Percentiles rank a stretch among this genome's conserved stretches.
phyloP scores from a whole-genome alignment of 92 coral and sea anemone genomes.

The Siderastrea siderea region DNA sequence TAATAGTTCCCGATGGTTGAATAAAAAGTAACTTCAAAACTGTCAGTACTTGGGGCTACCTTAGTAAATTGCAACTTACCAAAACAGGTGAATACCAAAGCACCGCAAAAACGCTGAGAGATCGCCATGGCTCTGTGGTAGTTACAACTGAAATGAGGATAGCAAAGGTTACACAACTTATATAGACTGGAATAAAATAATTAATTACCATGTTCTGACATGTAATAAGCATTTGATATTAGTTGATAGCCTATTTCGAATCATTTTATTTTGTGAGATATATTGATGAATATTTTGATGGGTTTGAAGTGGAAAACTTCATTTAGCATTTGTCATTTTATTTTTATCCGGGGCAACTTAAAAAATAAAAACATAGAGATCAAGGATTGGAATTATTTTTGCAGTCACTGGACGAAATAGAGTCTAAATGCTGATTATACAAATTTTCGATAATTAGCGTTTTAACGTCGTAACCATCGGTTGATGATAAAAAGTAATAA shows the following conservation, averaged over 20 bases:
- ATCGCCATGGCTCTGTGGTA: constrained; percentile 10
- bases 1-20: background rate
- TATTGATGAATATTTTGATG: background rate
- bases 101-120: background rate
- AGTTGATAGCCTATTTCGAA: background rate
- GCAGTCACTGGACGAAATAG: background rate
- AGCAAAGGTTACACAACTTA: background rate
- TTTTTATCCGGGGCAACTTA: background rate
- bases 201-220: background rate
- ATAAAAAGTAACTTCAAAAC: background rate
- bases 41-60: background rate
- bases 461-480: no score
- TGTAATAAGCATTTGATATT: constrained; percentile 22
- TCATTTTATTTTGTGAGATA: background rate
- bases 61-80: constrained; percentile 24
- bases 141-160: background rate
- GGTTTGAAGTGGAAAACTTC: constrained; percentile 3
- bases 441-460: no score
- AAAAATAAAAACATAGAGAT: background rate
- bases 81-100: constrained; percentile 1
- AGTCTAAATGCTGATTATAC: background rate
- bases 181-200: background rate
- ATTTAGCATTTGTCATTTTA: background rate
- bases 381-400: background rate
- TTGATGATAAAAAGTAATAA: no score